Evolutionary conservation across 2,113 vertebrate species (phyloP).

Genomic region (Psilopsiagon aurifrons): DNA sequence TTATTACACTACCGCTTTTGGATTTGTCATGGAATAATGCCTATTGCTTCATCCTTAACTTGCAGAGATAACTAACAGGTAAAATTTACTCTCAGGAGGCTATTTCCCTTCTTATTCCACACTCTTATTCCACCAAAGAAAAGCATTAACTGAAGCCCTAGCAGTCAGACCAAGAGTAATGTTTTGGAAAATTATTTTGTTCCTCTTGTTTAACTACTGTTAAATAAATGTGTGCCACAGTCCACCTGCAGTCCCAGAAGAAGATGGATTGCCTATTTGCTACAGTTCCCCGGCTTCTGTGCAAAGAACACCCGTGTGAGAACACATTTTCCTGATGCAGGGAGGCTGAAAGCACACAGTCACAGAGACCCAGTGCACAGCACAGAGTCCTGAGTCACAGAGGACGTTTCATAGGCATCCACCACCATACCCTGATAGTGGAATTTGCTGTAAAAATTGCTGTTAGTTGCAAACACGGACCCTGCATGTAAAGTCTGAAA

Average conservation of each 20-base stretch:
- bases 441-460: background rate
- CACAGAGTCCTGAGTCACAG: accelerated
- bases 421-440: accelerated
- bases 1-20: background rate
- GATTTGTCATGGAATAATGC: background rate
- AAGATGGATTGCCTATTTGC: background rate
- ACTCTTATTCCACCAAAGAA: background rate
- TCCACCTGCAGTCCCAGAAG: background rate
- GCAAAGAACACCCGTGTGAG: background rate
- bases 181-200: background rate
- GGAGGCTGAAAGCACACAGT: accelerated
- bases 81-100: background rate
- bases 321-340: background rate
- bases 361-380: accelerated
- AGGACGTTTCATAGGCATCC: background rate
- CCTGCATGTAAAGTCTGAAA: background rate
- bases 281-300: background rate
- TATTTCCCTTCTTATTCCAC: background rate
- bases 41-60: background rate
- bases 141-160: background rate
- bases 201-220: background rate
- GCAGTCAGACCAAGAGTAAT: background rate
- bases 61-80: accelerated
- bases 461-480: background rate
- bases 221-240: accelerated